These are phyloP conservation scores for Leptinotarsa undecemlineata DNA, from an alignment of 1,140 invertebrate genomes.

Conservation along the genomic window DNA sequence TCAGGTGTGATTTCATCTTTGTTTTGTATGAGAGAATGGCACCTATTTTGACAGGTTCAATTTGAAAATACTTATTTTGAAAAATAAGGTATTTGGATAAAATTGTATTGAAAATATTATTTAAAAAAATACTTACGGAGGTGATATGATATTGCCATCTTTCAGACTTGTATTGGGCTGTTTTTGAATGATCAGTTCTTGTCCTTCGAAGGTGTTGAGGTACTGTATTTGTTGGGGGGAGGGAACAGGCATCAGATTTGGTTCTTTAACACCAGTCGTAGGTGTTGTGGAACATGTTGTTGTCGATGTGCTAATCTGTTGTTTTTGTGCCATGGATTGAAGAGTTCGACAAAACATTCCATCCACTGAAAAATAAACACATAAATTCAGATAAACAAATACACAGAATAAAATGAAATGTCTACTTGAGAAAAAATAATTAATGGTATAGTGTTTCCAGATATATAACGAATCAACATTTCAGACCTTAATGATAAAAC, in stretches of 20 bases:
- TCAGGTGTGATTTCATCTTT: too few relatives aligned
- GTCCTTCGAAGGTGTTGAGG: slow-evolving; percentile 92
- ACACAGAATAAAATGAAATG: too few relatives aligned
- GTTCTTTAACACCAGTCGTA: slow-evolving; percentile 66
- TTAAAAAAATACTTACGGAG: slow-evolving; percentile 50
- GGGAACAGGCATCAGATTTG: slow-evolving; percentile 93
- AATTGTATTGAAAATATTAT: background rate
- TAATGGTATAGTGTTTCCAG: too few relatives aligned
- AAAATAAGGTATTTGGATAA: too few relatives aligned
- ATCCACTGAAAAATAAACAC: slow-evolving; percentile 59
- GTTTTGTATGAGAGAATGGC: too few relatives aligned
- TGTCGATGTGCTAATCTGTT: slow-evolving; percentile 58
- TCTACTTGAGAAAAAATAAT: too few relatives aligned
- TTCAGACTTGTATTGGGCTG: slow-evolving; percentile 90
- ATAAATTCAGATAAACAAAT: too few relatives aligned
- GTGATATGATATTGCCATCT: slow-evolving; percentile 55
- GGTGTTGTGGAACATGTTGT: slow-evolving; percentile 51
- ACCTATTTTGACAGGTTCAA: too few relatives aligned
- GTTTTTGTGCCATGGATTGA: slow-evolving; percentile 77
- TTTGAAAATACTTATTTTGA: too few relatives aligned
- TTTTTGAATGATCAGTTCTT: slow-evolving; percentile 95
- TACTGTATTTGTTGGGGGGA: slow-evolving; percentile 96
- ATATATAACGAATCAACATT: too few relatives aligned
- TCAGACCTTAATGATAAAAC: too few relatives aligned
- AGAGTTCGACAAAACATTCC: slow-evolving; percentile 80